Conservation (phyloP, 2,113 vertebrate genomes). For the Atractosteus spatula region DNA sequence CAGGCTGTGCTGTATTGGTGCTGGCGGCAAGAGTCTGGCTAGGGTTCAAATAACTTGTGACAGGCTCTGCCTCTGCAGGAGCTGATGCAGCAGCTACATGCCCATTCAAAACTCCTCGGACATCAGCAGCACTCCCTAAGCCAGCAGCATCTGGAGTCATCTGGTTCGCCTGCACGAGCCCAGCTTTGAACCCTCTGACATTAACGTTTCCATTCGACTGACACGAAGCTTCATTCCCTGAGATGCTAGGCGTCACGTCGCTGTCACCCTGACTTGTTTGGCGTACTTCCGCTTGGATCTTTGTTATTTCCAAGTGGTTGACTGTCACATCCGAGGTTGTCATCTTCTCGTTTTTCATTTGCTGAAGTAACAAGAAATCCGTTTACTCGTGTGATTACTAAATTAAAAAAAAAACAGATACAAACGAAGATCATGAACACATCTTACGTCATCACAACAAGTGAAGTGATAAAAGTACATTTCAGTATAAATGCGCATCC, state of each 20-base stretch:
- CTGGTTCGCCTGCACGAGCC: neutral
- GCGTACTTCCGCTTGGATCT: neutral
- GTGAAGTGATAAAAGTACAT: neutral
- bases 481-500: neutral
- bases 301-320: conserved; percentile 5
- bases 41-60: neutral
- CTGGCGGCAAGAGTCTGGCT: neutral
- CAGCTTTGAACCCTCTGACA: neutral
- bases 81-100: neutral
- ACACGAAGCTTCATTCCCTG: neutral
- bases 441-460: neutral
- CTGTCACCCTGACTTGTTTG: conserved; percentile 4
- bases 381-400: neutral
- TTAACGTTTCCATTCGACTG: neutral
- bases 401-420: neutral
- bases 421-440: neutral
- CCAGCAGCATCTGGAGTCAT: neutral
- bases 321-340: neutral
- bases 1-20: neutral
- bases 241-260: neutral
- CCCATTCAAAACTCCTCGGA: neutral
- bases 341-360: neutral
- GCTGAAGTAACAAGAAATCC: neutral
- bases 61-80: neutral
- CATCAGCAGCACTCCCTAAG: neutral